Conservation (phyloP, 1,140 invertebrate species). For the Eciton burchellii region DNA sequence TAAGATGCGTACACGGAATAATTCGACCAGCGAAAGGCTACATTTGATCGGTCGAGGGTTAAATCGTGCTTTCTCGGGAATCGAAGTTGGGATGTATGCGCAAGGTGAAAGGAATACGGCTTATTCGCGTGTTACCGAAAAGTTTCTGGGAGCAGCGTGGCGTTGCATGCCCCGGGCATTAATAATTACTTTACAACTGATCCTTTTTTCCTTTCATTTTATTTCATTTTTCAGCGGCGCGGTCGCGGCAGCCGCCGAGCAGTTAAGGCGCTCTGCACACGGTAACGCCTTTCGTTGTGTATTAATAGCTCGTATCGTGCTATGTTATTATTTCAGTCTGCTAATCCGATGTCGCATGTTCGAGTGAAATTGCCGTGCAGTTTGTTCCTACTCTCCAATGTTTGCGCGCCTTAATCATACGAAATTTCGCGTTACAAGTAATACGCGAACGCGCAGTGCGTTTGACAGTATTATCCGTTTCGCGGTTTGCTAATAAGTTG, state of each 20-base stretch:
- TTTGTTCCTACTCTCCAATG: conserved; percentile 38
- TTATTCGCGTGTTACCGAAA: conserved; percentile 85
- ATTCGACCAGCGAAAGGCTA: conserved; percentile 73
- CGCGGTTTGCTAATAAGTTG: not conserved
- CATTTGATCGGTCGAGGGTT: conserved; percentile 76
- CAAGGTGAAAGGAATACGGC: conserved; percentile 83
- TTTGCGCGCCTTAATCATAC: conserved; percentile 49
- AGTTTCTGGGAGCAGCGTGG: conserved; percentile 79
- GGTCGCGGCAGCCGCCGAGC: conserved; percentile 44
- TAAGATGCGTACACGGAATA: not conserved
- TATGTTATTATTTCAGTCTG: conserved; percentile 51
- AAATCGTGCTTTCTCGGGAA: conserved; percentile 73
- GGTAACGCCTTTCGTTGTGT: conserved; percentile 62
- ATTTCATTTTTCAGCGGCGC: conserved; percentile 69
- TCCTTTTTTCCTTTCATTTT: conserved; percentile 80
- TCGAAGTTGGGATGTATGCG: conserved; percentile 80
- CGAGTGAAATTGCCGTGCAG: conserved; percentile 27
- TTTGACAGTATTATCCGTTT: not conserved
- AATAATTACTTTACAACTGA: conserved; percentile 85
- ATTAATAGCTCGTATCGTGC: conserved; percentile 53
- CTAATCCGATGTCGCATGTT: conserved; percentile 56
- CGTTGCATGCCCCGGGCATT: conserved; percentile 83
- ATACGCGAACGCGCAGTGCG: not conserved
- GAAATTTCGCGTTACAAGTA: conserved; percentile 22
- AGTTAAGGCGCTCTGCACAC: conserved; percentile 54